Evolutionary conservation across 2,797 vertebrate genomes (phyloP), one percentile per base, ranked within the genome.

Genomic region (Crax fasciolata): DNA sequence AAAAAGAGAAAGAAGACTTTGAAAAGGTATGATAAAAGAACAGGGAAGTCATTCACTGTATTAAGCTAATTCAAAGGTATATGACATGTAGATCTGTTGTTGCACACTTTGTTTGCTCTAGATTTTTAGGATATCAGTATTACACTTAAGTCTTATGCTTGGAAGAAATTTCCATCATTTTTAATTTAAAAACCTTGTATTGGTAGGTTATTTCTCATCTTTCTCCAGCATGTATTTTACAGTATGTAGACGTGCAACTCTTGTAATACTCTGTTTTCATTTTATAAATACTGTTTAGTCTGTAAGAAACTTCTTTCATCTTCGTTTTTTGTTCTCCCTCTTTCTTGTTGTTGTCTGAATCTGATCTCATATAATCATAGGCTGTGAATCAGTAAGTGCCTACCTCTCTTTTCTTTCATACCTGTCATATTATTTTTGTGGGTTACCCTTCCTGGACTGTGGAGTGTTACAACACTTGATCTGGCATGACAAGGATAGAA

Each of bases 1-100:
- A 99, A 97, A 99, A 99, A 97, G 99, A 99, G 93, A 99, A 99
- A 97, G 99, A 99, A 97, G 99, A 99, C 97, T 99, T 99, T 98
- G 99, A 99, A 98, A 99, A 99, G 99, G 99, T 99, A 95, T 91
- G 84, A 32, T 92, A 75, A 94, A 87, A 92, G 62, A 71, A 52
- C 78, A 94, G 71, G 89, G 78, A 95, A 94, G 91, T 48, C 43
- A 55, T 83, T 95, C 20, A 18, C 39, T 89, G 13, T 70, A 38
- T 68, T 63, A 61, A 90, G 89, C 44, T 82, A 91, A 35, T 89
- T 87, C 32, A 84, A 27, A 59, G 88, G 76, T 84, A 85, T 89
- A 68, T 71, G 21, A 9, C 38, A 71, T 17, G 6, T 30, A 84
- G 41, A 52, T 71, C 59, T 75, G 25, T 67, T 92, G 49, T 61